phyloP scores from a whole-genome alignment of 2,113 vertebrate genomes.

The Pomatorhinus ruficollis region DNA sequence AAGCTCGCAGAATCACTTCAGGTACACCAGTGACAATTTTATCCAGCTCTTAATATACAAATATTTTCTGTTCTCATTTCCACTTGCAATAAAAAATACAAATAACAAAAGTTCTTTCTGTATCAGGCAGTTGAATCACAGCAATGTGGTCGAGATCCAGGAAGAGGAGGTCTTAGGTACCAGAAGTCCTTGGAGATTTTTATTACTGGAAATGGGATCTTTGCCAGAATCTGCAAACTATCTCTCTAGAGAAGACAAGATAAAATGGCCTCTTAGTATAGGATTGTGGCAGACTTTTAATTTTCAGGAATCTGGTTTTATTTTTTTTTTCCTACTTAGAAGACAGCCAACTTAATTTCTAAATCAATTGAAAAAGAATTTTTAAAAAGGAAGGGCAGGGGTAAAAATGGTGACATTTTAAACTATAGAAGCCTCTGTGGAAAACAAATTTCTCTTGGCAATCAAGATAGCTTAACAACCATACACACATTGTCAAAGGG shows the following conservation, averaged over 20 bases:
- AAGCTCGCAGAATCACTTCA: background rate
- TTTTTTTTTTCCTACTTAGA: background rate
- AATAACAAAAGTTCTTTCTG: slow-evolving; percentile 14
- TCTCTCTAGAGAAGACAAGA: slow-evolving; percentile 63
- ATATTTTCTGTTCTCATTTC: background rate
- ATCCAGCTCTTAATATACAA: background rate
- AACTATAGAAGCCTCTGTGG: slow-evolving; percentile 44
- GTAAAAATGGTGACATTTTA: slow-evolving; percentile 50
- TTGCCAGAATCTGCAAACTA: slow-evolving; percentile 41
- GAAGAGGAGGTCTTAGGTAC: slow-evolving; percentile 32
- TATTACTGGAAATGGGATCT: slow-evolving; percentile 57
- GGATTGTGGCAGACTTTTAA: slow-evolving; percentile 64
- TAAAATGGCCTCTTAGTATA: slow-evolving; percentile 62
- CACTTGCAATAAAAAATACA: background rate
- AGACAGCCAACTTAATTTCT: slow-evolving; percentile 64
- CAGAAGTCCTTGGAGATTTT: slow-evolving; percentile 52
- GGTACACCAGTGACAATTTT: background rate
- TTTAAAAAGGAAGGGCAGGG: background rate
- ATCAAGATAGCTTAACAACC: slow-evolving; percentile 76
- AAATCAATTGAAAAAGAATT: slow-evolving; percentile 57
- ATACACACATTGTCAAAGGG: slow-evolving; percentile 72
- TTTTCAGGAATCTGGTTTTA: slow-evolving; percentile 66
- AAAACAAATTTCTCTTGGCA: slow-evolving; percentile 74
- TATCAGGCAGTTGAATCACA: slow-evolving; percentile 18
- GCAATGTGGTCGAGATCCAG: slow-evolving; percentile 14